Base-by-base conservation (phyloP, 2,888 invertebrate genomes). In the Diogma glabrata region DNA sequence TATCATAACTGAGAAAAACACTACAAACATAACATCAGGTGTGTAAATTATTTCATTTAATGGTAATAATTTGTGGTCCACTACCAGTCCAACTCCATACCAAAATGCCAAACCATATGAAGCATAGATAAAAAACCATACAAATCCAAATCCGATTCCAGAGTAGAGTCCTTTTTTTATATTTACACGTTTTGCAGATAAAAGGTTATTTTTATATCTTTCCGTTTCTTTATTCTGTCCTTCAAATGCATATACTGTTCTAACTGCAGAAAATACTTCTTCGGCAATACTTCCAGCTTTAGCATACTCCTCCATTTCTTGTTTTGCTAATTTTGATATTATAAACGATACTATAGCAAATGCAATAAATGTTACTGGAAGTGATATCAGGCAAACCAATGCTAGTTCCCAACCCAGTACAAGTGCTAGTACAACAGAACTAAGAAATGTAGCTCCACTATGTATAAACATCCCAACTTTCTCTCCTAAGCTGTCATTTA, bases 401-500 rank as follows among this genome's bases (percentile, higher is more conserved):
- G 89, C 82, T 36, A 91, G 66, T 63, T 87, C 78, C 90, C 90
- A 91, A 7, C 90, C 89, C 61, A 81, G 81, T 3, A 76, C 63
- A 50, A 90, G 77, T 0, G 87, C 87, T 64, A 87, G 74, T 3
- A 78, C 70, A n/a, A 89, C 64, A 1, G 82, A 80, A 16, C 82
- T 77, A 9, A 85, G 52, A 61, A 85, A 85, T 0, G 81, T 75
- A 0, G 81, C 70, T 57, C 84, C 73, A 63, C 80, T 84, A 64
- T 82, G 83, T 6, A 83, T 63, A 59, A 87, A 84, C 55, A 83
- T 81, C 0, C 81, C 78, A 28, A 87, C 72, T 64, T 90, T 90
- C 64, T 90, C 90, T 1, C 87, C 89, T 36, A 89, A 77, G 9
- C 89, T 90, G 56, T 87, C 87, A 68, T 88, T 87, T 56, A 89